Base-by-base conservation (phyloP, 1,140 invertebrate genomes). In the Drosophila ogumai region DNA sequence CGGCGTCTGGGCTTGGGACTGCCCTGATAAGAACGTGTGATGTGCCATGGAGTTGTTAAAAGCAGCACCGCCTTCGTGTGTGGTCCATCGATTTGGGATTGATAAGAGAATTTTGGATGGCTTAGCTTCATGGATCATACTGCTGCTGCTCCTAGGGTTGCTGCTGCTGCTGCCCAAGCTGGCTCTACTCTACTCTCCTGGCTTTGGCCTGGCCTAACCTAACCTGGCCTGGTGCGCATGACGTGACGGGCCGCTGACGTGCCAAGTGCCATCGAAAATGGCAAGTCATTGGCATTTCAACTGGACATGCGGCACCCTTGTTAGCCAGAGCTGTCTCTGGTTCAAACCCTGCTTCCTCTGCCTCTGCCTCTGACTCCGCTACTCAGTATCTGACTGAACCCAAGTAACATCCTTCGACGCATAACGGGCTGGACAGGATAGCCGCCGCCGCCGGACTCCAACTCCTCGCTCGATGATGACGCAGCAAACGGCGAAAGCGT, bases 221-320 rank as follows among this genome's bases (percentile, higher is more conserved):
- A 28, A 17, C 47, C 43, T 44, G 38, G 32, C 57, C 46, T 38
- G 50, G 67, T 44, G 79, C 66, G 65, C 75, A 75, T 86, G 68
- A 84, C 81, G 55, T 65, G 75, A 81, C 82, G 65, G 65, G 57
- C 73, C 55, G 57, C 60, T 87, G 82, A 87, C 84, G 76, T 58
- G 84, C 85, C 85, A 90, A 88, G 85, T 88, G 85, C 69, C 81
- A 88, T 88, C 68, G 78, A 90, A 85, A 90, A 81, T 85, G 77
- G 85, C 85, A 90, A 90, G 85, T 90, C 85, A 90, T 90, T 81
- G 77, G 81, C 85, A 85, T 90, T 90, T 90, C 84, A 90, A 90
- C 85, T 90, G 86, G 86, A 90, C 85, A 90, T 87, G 84, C 75
- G 82, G 82, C 82, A 87, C 84, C 82, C 82, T 87, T 88, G 82